phyloP scores from a whole-genome alignment of 2,888 invertebrate species.

The Nectonema munidae region DNA sequence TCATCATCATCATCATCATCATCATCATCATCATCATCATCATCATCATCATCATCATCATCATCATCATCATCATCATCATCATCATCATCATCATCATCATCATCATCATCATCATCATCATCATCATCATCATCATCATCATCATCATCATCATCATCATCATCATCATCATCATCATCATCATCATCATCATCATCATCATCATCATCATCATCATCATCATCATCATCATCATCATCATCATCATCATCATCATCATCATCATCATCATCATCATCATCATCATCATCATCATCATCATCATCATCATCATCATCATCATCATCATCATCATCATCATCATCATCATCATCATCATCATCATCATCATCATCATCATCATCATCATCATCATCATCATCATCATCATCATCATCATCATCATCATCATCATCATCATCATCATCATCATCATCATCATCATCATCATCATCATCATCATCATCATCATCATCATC shows the following conservation, averaged over 20 bases:
- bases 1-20: constrained; percentile 16
- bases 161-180: background rate
- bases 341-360: constrained; percentile 1
- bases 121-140: constrained; percentile 16
- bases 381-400: constrained; percentile 14
- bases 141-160: constrained; percentile 16
- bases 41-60: constrained; percentile 14
- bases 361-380: constrained; percentile 9
- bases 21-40: constrained; percentile 16
- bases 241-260: constrained; percentile 17
- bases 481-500: constrained; percentile 6
- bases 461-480: constrained; percentile 13
- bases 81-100: constrained; percentile 16
- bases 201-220: background rate
- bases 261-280: constrained; percentile 14
- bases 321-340: constrained; percentile 10
- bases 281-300: too few relatives aligned
- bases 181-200: background rate
- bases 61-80: constrained; percentile 16
- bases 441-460: constrained; percentile 12
- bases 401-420: constrained; percentile 11
- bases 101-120: constrained; percentile 16
- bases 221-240: constrained; percentile 8
- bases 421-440: constrained; percentile 13
- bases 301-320: constrained; percentile 9